phyloP scores from a whole-genome alignment of 2,113 vertebrate species.

The Synchiropus splendidus region DNA sequence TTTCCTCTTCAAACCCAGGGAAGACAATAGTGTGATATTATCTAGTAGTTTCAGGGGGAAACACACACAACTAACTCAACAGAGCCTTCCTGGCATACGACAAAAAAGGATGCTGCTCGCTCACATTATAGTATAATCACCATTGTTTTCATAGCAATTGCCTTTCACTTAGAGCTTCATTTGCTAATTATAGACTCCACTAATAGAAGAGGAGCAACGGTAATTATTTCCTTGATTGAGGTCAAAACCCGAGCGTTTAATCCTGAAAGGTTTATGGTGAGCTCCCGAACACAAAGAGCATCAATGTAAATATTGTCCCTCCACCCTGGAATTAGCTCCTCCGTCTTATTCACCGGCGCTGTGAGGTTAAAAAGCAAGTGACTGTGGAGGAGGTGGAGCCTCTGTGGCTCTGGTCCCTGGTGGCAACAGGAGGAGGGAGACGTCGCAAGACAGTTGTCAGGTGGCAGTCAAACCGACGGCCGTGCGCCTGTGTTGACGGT shows the following conservation, averaged over 20 bases:
- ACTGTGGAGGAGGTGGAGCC: no score
- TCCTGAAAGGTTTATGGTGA: conserved; percentile 30
- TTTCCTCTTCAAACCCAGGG: no score
- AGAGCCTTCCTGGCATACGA: conserved; percentile 3
- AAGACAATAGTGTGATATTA: conserved; percentile 15
- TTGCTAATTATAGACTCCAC: conserved; percentile 52
- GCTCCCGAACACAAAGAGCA: conserved; percentile 26
- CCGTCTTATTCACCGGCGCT: no score
- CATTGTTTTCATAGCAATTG: conserved; percentile 43
- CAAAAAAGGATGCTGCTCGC: conserved; percentile 21
- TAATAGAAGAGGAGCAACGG: conserved; percentile 43
- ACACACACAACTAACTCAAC: conserved; percentile 4
- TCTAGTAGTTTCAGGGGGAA: conserved; percentile 7
- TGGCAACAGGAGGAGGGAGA: no score
- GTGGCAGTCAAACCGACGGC: no score
- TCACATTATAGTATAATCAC: conserved; percentile 43
- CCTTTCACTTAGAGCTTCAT: conserved; percentile 37
- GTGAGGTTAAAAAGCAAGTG: no score
- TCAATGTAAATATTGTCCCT: conserved; percentile 25
- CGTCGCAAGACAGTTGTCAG: no score
- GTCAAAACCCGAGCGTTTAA: conserved; percentile 56
- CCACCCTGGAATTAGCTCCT: no score
- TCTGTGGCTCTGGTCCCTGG: no score
- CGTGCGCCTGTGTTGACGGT: no score
- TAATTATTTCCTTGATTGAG: conserved; percentile 66